Evolutionary conservation across 2,797 vertebrate species (phyloP).

Genomic region (Pipistrellus nathusii): DNA sequence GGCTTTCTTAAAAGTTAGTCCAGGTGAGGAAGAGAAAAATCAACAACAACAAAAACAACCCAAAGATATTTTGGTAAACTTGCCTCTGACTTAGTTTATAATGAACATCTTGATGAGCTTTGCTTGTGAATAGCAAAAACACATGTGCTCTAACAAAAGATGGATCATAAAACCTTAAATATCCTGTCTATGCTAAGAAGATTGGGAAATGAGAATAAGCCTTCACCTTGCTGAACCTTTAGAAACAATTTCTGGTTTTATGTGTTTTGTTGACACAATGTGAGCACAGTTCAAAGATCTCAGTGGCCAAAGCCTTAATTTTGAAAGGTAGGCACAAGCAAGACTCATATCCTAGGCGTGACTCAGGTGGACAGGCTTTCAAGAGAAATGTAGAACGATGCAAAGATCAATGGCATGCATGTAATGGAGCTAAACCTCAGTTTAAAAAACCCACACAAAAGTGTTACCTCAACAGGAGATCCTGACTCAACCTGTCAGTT

Average conservation of each 20-base stretch:
- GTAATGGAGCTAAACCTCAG: neutral
- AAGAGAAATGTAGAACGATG: neutral
- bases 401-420: neutral
- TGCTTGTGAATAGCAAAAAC: constrained; percentile 5
- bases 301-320: neutral
- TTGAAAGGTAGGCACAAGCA: neutral
- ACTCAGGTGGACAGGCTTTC: neutral
- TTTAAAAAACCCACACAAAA: neutral
- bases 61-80: constrained; percentile 4
- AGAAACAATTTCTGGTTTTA: neutral
- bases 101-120: neutral
- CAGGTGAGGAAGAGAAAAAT: neutral
- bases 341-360: neutral
- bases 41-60: neutral
- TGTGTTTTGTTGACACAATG: neutral
- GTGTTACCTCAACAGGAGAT: neutral
- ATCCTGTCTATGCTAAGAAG: neutral
- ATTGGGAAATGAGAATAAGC: neutral
- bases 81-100: constrained; percentile 25
- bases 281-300: neutral
- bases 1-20: constrained; percentile 53
- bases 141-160: neutral
- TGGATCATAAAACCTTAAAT: constrained; percentile 14
- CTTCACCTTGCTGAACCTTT: neutral
- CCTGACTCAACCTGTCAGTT: neutral